phyloP scores from a whole-genome alignment of 2,113 vertebrate genomes.

The Silurus asotus region DNA sequence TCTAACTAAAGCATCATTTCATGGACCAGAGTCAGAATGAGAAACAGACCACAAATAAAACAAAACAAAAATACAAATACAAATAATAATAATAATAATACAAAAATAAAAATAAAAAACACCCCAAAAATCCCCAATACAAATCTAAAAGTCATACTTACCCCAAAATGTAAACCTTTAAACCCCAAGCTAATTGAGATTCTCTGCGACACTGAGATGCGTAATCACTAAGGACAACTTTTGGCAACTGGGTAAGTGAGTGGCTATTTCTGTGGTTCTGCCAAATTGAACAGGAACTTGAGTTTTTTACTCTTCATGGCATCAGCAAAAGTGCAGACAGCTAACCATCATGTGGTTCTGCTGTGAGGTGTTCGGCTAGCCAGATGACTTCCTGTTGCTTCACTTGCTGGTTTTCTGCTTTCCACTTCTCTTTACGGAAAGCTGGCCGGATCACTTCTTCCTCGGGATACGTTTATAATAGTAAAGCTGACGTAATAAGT shows the following conservation, averaged over 20 bases:
- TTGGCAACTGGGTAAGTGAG: constrained; percentile 1
- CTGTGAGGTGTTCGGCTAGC: constrained; percentile 71
- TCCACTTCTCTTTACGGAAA: constrained; percentile 70
- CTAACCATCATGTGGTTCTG: constrained; percentile 73
- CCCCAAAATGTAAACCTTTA: background rate
- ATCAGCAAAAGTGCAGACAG: constrained; percentile 75
- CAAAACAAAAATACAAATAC: background rate
- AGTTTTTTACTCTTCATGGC: constrained; percentile 60
- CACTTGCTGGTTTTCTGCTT: constrained; percentile 65
- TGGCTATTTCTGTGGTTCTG: constrained; percentile 71
- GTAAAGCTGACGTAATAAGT: constrained; percentile 5
- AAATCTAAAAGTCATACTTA: constrained; percentile 26
- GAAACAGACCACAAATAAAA: background rate
- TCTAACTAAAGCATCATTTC: background rate
- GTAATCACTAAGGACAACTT: constrained; percentile 35
- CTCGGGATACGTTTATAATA: constrained; percentile 16
- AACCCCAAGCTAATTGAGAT: background rate
- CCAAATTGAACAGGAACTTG: constrained; percentile 73
- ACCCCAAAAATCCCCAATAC: background rate
- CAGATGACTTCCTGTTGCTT: constrained; percentile 78
- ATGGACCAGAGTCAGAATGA: background rate
- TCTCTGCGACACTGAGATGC: background rate
- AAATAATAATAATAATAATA: no score
- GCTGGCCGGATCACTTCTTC: constrained; percentile 29
- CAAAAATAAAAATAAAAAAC: background rate